phyloP scores from a whole-genome alignment of 2,113 vertebrate species.

The Odocoileus virginianus region DNA sequence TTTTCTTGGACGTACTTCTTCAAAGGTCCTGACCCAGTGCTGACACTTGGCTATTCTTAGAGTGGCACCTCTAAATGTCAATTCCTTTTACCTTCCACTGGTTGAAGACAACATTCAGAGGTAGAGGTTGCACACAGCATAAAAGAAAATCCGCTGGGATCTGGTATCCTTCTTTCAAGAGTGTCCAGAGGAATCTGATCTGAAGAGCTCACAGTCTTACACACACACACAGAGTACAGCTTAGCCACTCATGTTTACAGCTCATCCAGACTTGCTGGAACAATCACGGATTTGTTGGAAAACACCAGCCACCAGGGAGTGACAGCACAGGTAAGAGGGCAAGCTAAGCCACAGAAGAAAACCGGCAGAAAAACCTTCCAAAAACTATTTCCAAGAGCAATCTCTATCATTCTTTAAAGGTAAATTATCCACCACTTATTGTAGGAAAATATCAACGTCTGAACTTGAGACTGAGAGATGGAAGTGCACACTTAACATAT shows the following conservation, averaged over 20 bases:
- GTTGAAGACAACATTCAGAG: constrained; percentile 41
- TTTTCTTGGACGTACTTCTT: constrained; percentile 38
- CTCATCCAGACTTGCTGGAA: constrained; percentile 41
- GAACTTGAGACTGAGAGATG: constrained; percentile 20
- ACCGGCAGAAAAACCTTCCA: not conserved
- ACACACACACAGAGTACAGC: not conserved
- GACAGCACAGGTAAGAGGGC: not conserved
- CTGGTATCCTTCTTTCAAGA: constrained; percentile 35
- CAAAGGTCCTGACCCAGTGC: not conserved
- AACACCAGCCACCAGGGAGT: constrained; percentile 33
- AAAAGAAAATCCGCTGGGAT: constrained; percentile 53
- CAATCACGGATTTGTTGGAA: not conserved
- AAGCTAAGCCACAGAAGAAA: not conserved
- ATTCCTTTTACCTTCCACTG: not conserved
- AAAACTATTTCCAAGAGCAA: constrained; percentile 5
- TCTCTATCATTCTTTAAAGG: constrained; percentile 28
- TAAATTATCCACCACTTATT: constrained; percentile 36
- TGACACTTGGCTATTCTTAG: constrained; percentile 16
- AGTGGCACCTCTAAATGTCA: constrained; percentile 11
- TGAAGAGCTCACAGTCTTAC: not conserved
- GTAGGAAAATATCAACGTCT: constrained; percentile 42
- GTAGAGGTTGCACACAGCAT: not conserved
- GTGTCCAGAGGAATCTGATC: constrained; percentile 46
- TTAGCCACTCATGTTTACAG: not conserved
- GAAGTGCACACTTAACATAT: not conserved